Base-by-base conservation (phyloP, 2,888 invertebrate species). In the Polia nebulosa region DNA sequence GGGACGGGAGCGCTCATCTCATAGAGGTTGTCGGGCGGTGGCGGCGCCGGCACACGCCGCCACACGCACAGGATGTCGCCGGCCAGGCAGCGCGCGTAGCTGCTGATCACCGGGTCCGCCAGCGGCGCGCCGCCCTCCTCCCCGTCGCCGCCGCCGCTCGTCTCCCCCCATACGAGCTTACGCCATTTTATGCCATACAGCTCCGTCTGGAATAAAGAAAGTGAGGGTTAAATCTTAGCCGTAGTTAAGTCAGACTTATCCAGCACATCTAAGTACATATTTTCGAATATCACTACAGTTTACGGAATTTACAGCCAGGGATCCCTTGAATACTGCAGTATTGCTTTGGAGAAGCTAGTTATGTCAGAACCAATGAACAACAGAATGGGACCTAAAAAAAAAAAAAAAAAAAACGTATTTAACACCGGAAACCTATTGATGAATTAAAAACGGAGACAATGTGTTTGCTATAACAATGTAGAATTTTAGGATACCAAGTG, bases 151-250 rank as follows among this genome's bases (percentile, higher is more conserved):
- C 91, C 90, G 84, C 91, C 90, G 81, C 87, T 88, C 82, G 91
- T 88, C 95, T 98, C 98, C 92, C 97, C 97, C 97, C 98, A 98
- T 92, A 98, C 97, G 90, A 98, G 96, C 96, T 98, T 99, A 97
- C 98, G 98, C 99, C 99, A 99, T 98, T 99, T 99, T 96, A 99
- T 99, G 93, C 99, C 99, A 96, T 99, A 98, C 93, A 99, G 97
- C 97, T 99, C 99, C 96, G 99, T 99, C 99, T 99, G 97, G 17
- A 97, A 97, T 68, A 85, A n/a, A 44, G 79, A 71, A 78, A 78
- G 0, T 32, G 11, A 52, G 82, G 77, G n/a, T 61, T 73, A 69
- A 62, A 75, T 34, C 8, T 51, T 20, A 27, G 20, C n/a, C 4
- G 3, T 32, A 22, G 34, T 29, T 41, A 45, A 41, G 22, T 27